Evolutionary conservation across 2,888 invertebrate species (phyloP), one percentile per base, ranked within the genome.

Genomic region (Eucriotettix oculatus): DNA sequence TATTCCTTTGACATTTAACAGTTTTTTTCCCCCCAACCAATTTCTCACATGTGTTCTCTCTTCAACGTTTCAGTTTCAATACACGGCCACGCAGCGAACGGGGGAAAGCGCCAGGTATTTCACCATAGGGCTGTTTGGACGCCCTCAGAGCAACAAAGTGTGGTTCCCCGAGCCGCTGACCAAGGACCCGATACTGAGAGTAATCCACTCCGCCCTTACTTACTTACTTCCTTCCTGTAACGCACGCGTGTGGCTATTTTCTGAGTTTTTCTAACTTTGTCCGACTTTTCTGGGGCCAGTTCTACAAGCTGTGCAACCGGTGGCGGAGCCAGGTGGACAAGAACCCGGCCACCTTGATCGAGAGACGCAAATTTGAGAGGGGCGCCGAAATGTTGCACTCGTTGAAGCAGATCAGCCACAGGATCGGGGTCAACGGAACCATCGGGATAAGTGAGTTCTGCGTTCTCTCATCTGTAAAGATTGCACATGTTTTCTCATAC

Each of bases 61-160:
- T 7, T 7, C 58, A 62, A 60, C 62, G 57, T 76, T 78, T 64
- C 75, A 88, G 84, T 87, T 91, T 68, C 84, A 83, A 67, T 86
- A 81, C 66, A 91, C 91, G 16, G 81, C 83, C 1, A 87, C 87
- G 1, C 85, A 90, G 69, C 78, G 91, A 65, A 81, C 90, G 0
- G 77, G 82, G 59, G 80, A 81, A 67, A 91, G 91, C 72, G 89
- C 89, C 0, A 78, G 78, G 67, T 78, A 81, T 70, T 91, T 90
- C 74, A 79, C 84, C 0, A 76, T 81, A 58, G 90, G 90, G 0
- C 72, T 91, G 54, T 90, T 91, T 74, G 86, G 86, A 14, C 77
- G 79, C 63, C 75, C 79, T 66, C 77, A 78, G 29, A 79, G 81
- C 17, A 74, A 77, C 58, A 72, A 79, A 64, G 81, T 90, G 12